These are phyloP conservation scores for Forbesichthys papilliferus DNA, from an alignment of 2,113 vertebrate species.

Conservation along the genomic window DNA sequence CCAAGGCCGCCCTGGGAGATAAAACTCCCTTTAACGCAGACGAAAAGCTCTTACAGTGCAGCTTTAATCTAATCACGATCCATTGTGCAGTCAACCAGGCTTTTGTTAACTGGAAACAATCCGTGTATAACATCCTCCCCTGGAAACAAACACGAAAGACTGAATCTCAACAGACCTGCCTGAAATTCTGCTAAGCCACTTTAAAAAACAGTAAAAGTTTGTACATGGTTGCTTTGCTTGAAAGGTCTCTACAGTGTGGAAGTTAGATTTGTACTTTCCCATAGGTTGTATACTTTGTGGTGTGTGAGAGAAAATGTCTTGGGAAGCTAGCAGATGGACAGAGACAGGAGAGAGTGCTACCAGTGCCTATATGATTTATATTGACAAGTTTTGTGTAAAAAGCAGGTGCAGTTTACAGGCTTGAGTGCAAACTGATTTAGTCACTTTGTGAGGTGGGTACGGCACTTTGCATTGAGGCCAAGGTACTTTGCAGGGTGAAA, in stretches of 20 bases:
- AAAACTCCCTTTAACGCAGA: conserved; percentile 63
- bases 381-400: background rate
- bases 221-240: conserved; percentile 1
- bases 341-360: conserved; percentile 3
- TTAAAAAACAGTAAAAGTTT: conserved; percentile 43
- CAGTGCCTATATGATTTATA: conserved; percentile 6
- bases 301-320: background rate
- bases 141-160: conserved; percentile 64
- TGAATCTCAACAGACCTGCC: conserved; percentile 49
- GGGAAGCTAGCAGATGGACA: background rate
- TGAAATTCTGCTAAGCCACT: conserved; percentile 53
- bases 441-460: background rate
- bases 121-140: conserved; percentile 70
- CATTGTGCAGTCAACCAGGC: conserved; percentile 71
- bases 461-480: conserved; percentile 9
- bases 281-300: too few relatives aligned
- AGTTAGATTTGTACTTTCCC: conserved; percentile 4
- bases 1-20: conserved; percentile 53
- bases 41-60: conserved; percentile 67
- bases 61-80: conserved; percentile 73
- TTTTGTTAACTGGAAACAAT: conserved; percentile 74
- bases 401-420: background rate
- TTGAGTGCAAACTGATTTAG: conserved; percentile 14
- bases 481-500: background rate
- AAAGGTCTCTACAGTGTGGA: conserved; percentile 5